Percentiles rank a stretch among this genome's conserved stretches.
These are phyloP conservation scores for Zoroaster sp. DNA, from an alignment of 53 echinoderm and acorn worm genomes.

Conservation along the genomic window DNA sequence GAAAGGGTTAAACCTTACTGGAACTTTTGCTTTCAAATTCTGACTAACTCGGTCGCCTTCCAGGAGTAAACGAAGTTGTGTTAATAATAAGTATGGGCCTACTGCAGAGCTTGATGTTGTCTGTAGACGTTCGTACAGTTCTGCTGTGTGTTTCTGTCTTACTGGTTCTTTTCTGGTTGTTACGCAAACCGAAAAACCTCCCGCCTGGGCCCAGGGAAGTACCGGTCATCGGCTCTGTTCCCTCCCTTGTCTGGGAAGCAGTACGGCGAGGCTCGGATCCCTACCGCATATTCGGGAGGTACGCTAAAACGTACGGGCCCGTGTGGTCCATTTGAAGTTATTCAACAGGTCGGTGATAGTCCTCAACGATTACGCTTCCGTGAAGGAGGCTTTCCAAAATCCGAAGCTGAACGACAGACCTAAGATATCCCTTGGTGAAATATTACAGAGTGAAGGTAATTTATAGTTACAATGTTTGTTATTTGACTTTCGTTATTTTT, in stretches of 20 bases:
- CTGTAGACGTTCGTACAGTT: not conserved
- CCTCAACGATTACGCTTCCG: constrained; percentile 45
- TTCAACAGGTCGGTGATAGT: constrained; percentile 11
- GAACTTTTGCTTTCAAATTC: no score
- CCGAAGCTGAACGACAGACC: constrained; percentile 26
- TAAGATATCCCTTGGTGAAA: not conserved
- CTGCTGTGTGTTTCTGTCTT: constrained; percentile 5
- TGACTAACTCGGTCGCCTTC: no score
- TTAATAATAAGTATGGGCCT: not conserved
- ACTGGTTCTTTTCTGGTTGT: constrained; percentile 34
- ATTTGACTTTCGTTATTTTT: no score
- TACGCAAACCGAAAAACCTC: not conserved
- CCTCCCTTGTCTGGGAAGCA: not conserved
- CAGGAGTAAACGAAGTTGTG: not conserved
- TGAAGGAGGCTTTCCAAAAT: constrained; percentile 52
- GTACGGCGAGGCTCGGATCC: constrained; percentile 18
- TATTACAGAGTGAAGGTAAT: not conserved
- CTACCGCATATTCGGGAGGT: not conserved
- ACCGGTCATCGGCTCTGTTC: constrained; percentile 34
- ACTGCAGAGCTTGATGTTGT: not conserved
- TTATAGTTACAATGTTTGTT: not conserved
- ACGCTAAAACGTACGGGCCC: constrained; percentile 45
- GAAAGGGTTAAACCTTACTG: no score
- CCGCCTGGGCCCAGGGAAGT: constrained; percentile 41
- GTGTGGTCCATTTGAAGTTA: constrained; percentile 31